Base-by-base conservation (phyloP, 2,113 vertebrate species). In the Antigone vipio region DNA sequence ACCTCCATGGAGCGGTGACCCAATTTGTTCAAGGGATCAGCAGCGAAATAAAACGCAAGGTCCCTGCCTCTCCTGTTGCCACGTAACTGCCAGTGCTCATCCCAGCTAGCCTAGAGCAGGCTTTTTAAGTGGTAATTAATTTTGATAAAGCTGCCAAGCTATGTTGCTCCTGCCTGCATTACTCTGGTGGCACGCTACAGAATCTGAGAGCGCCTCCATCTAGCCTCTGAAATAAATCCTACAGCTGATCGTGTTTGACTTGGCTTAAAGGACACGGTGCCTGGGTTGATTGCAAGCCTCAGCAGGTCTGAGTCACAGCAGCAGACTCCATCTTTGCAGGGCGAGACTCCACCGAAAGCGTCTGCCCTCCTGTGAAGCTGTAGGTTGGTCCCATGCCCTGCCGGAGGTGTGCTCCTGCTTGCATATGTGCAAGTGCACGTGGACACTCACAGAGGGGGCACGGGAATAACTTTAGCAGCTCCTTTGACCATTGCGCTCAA, bases 251-350 rank as follows among this genome's bases (percentile, higher is more conserved):
- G 11, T 20, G 29, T 64, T 24, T 53, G 71, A 79, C 15, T 29
- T 73, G 71, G 38, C 49, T 87, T 85, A 60, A 67, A 34, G 24
- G 45, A 53, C 13, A 1, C 1, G 11, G 11, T 80, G 38, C 40
- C 4, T 0, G 2, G 52, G 52, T 56, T 77, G 10, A 2, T 9
- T 69, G 35, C 32, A 16, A 2, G 9, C 24, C 27, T 23, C 49
- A 63, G 81, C 67, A 62, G 45, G 64, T 77, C 49, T 50, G n/a
- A 78, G 67, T 44, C 17, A 42, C 58, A 56, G 52, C 60, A 74
- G 44, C 38, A 67, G 52, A 29, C 3, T 80, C 38, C 15, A 2
- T 58, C 55, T 92, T 63, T 1, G 2, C 15, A 15, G 56, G 30
- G 23, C 56, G 77, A 68, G 68, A 45, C 20, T 35, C 35, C n/a